Conservation (phyloP, 2,797 vertebrate genomes). For the Bradypodion pumilum region DNA sequence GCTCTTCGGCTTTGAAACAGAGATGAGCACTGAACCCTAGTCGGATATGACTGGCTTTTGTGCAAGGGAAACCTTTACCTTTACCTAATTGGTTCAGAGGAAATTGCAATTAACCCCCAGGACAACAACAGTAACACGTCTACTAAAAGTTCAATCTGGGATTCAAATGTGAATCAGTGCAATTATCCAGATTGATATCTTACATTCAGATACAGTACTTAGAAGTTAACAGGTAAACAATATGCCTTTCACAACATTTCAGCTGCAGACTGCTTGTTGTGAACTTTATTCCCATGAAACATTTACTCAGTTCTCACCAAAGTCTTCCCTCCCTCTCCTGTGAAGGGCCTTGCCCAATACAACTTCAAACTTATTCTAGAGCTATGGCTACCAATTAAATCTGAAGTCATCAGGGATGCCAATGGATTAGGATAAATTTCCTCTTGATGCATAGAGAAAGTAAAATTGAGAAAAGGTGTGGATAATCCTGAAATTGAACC, state of each 20-base stretch:
- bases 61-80: no score
- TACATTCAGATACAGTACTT: neutral
- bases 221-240: neutral
- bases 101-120: neutral
- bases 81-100: no score
- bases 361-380: neutral
- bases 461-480: neutral
- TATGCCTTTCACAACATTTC: neutral
- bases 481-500: neutral
- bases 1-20: no score
- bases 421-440: neutral
- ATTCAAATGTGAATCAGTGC: neutral
- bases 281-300: neutral
- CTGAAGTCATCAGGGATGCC: neutral
- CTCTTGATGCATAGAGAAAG: neutral
- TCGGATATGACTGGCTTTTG: no score
- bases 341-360: neutral
- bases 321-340: neutral
- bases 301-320: neutral
- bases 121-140: neutral
- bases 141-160: neutral
- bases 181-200: neutral
- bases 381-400: neutral
- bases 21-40: no score
- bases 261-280: neutral